A percentile compares a stretch with the other conserved stretches of the same genome.
Conservation (phyloP, 1,140 invertebrate genomes). For the Heterodera schachtii region DNA sequence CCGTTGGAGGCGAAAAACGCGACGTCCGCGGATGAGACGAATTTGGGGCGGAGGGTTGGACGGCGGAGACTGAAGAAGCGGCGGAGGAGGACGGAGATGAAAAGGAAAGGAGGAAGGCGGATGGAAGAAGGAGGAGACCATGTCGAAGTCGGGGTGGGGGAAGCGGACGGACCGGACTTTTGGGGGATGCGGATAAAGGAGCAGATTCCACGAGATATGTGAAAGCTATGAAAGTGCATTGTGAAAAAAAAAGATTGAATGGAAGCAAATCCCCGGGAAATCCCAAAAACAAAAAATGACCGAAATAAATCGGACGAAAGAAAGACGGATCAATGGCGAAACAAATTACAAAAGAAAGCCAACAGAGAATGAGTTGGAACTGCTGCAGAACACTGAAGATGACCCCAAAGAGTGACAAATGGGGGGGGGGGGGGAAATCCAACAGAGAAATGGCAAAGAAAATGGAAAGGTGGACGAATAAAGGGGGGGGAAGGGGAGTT, state of each 20-base stretch:
- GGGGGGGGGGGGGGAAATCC: background rate
- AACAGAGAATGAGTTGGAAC: too few relatives aligned
- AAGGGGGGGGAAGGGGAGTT: background rate
- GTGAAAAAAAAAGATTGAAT: too few relatives aligned
- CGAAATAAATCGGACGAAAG: too few relatives aligned
- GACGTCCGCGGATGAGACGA: conserved; percentile 31
- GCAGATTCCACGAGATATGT: too few relatives aligned
- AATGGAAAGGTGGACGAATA: background rate
- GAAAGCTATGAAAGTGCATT: too few relatives aligned
- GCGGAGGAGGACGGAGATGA: conserved; percentile 1
- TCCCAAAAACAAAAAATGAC: too few relatives aligned
- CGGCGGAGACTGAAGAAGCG: background rate
- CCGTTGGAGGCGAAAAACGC: conserved; percentile 36
- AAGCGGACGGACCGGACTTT: too few relatives aligned
- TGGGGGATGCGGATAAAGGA: background rate
- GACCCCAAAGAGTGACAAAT: too few relatives aligned
- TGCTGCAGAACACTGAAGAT: too few relatives aligned
- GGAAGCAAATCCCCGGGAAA: too few relatives aligned
- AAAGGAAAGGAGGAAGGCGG: background rate
- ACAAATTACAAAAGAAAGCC: too few relatives aligned
- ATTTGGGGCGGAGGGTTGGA: background rate
- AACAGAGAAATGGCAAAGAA: background rate
- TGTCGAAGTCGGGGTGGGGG: background rate
- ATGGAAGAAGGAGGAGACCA: background rate
- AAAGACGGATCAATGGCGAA: too few relatives aligned